Conservation (phyloP, 30 jellyfish, hydroid and myxozoan species). For the Turritopsis rubra region DNA sequence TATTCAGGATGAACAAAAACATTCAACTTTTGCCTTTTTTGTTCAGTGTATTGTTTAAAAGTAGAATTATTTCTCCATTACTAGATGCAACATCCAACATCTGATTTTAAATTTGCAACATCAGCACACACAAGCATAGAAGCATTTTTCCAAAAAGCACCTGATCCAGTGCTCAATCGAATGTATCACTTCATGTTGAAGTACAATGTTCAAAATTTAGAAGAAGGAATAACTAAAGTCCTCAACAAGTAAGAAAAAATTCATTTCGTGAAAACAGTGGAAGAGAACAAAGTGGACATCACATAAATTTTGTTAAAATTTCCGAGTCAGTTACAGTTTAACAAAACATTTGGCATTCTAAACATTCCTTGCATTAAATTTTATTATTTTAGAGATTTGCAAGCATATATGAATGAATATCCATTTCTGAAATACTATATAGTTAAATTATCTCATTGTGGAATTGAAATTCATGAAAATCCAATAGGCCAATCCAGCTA, state of each 20-base stretch:
- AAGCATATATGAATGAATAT: conserved; percentile 86
- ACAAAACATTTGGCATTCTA: neutral
- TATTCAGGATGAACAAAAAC: neutral
- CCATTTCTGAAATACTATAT: conserved; percentile 66
- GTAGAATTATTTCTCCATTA: too few species aligned
- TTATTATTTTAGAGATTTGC: conserved; percentile 55
- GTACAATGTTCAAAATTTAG: conserved; percentile 33
- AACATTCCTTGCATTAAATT: neutral
- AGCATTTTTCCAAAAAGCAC: conserved; percentile 42
- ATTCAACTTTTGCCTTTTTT: neutral
- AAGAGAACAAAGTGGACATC: too few species aligned
- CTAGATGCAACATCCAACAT: conserved; percentile 68
- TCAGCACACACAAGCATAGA: conserved; percentile 56
- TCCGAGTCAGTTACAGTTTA: too few species aligned
- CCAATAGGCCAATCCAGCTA: conserved; percentile 75
- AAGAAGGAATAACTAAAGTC: conserved; percentile 44
- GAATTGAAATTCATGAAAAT: conserved; percentile 39
- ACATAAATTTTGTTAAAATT: too few species aligned
- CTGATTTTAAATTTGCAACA: conserved; percentile 52
- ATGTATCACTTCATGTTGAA: conserved; percentile 52
- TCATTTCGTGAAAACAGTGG: too few species aligned
- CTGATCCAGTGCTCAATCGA: conserved; percentile 35
- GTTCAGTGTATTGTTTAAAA: neutral
- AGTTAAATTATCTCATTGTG: conserved; percentile 54
- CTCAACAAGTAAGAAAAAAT: conserved; percentile 42